Evolutionary conservation across 2,888 invertebrate species (phyloP).

Genomic region (Heliconius ismenius): DNA sequence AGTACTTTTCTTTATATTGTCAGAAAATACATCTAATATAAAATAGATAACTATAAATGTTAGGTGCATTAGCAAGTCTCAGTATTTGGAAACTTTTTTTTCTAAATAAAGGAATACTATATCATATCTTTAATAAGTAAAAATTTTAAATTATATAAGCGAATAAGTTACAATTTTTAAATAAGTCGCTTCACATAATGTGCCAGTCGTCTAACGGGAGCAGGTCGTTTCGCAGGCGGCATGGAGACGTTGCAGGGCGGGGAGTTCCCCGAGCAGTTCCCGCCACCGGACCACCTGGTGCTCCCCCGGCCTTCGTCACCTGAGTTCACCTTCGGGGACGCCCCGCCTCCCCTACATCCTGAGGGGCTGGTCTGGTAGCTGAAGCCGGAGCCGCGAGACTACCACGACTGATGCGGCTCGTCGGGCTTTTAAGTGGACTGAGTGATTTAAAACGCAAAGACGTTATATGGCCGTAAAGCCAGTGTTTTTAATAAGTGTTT

Average conservation of each 20-base stretch:
- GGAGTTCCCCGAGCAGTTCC: constrained; percentile 81
- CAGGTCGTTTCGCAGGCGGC: constrained; percentile 89
- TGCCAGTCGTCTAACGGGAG: constrained; percentile 79
- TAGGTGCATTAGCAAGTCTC: neutral
- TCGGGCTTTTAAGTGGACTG: constrained; percentile 73
- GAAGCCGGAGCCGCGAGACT: constrained; percentile 83
- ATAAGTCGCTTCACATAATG: constrained; percentile 6
- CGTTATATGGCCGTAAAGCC: constrained; percentile 37
- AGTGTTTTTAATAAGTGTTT: constrained; percentile 21
- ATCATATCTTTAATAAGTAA: neutral
- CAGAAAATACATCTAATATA: no score
- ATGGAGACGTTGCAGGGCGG: constrained; percentile 82
- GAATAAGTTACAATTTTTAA: neutral
- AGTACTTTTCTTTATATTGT: neutral
- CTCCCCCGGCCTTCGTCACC: constrained; percentile 89
- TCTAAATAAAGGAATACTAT: neutral
- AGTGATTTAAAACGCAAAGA: constrained; percentile 49
- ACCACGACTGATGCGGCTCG: constrained; percentile 82
- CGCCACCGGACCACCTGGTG: constrained; percentile 84
- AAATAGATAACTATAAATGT: neutral
- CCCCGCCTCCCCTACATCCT: constrained; percentile 76
- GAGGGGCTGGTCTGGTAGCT: constrained; percentile 82
- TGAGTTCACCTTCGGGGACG: constrained; percentile 85
- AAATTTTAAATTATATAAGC: neutral
- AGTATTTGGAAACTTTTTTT: no score